phyloP scores from a whole-genome alignment of 2,888 invertebrate genomes.

The Vannuccia rotundouncinata region DNA sequence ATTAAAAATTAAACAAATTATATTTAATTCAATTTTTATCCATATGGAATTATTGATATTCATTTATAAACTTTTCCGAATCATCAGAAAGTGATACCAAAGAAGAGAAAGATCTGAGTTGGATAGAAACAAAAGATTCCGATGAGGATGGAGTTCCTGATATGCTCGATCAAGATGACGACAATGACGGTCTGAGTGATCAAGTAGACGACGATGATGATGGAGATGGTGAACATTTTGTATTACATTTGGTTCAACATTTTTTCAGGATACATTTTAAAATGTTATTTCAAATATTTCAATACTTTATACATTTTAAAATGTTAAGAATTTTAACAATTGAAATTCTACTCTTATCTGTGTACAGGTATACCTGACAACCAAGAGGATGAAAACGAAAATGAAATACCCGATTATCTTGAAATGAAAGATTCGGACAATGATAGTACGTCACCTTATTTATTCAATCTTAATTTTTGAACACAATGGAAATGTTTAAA shows the following conservation, averaged over 20 bases:
- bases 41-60: no score
- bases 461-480: not conserved
- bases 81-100: no score
- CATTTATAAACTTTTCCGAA: no score
- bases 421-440: not conserved
- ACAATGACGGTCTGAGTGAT: constrained; percentile 44
- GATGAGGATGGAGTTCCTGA: constrained; percentile 34
- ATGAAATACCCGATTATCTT: constrained; percentile 49
- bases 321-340: no score
- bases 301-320: no score
- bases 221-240: constrained; percentile 46
- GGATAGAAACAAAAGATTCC: constrained; percentile 29
- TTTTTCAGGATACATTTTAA: no score
- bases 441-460: not conserved
- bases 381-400: constrained; percentile 42
- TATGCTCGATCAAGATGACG: constrained; percentile 34
- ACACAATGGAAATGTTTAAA: not conserved
- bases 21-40: no score
- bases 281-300: no score
- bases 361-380: constrained; percentile 45
- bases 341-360: no score
- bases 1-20: no score
- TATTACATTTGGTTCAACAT: no score
- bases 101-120: no score
- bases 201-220: constrained; percentile 42